Percentiles rank a stretch among this genome's conserved stretches.
phyloP scores from a whole-genome alignment of 1,140 invertebrate genomes.

The Lineus longissimus region DNA sequence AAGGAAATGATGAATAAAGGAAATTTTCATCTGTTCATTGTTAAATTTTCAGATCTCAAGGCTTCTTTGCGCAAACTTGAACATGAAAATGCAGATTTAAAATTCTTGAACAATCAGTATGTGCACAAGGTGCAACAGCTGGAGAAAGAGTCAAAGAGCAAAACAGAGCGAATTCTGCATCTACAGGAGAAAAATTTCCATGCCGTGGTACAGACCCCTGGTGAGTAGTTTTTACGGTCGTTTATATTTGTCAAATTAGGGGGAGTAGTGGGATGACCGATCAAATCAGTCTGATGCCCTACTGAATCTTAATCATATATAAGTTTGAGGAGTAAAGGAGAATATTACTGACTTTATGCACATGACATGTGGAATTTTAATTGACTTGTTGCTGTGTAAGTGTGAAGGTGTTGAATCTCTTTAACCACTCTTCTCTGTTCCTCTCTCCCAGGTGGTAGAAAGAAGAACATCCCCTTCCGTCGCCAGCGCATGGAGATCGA shows the following conservation, averaged over 20 bases:
- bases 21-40: neutral
- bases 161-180: slow-evolving; percentile 59
- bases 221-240: slow-evolving; percentile 23
- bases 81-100: slow-evolving; percentile 60
- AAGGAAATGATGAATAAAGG: no score
- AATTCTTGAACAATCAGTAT: slow-evolving; percentile 60
- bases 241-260: neutral
- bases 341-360: no score
- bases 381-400: no score
- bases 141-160: slow-evolving; percentile 59
- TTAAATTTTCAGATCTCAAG: slow-evolving; percentile 59
- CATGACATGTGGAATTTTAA: no score
- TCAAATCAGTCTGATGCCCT: no score
- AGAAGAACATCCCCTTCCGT: slow-evolving; percentile 51
- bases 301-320: no score
- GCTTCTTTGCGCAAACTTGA: slow-evolving; percentile 59
- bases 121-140: slow-evolving; percentile 58
- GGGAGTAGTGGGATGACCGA: no score
- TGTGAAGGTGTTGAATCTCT: no score
- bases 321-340: no score
- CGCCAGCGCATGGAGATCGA: slow-evolving; percentile 53
- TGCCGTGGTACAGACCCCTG: slow-evolving; percentile 54
- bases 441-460: slow-evolving; percentile 50
- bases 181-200: slow-evolving; percentile 61
- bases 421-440: no score